Conservation (phyloP, 2,888 invertebrate genomes). For the Cistogaster globosa region DNA sequence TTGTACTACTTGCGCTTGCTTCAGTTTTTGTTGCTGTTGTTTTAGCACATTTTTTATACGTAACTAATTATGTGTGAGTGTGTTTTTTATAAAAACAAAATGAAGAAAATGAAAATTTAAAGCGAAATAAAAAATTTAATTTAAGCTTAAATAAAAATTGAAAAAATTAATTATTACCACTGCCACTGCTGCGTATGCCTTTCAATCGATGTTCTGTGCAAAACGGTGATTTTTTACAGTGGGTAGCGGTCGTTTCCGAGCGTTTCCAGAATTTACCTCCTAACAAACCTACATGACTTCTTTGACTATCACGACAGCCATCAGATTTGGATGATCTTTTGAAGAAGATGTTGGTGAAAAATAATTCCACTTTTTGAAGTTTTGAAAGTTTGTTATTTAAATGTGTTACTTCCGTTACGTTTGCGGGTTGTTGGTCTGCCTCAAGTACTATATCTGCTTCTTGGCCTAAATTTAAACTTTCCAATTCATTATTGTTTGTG, state of each 20-base stretch:
- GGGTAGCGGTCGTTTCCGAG: conserved; percentile 65
- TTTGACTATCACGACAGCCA: conserved; percentile 80
- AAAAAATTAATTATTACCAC: conserved; percentile 77
- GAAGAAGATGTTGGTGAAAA: conserved; percentile 78
- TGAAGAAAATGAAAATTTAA: conserved; percentile 56
- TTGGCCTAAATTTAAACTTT: not conserved
- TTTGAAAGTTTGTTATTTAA: conserved; percentile 53
- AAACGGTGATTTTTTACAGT: conserved; percentile 73
- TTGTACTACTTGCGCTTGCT: conserved; percentile 39
- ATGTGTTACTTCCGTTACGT: conserved; percentile 20
- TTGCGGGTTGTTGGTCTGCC: not conserved
- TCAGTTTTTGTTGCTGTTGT: conserved; percentile 63
- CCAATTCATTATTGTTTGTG: conserved; percentile 1
- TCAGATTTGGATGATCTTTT: conserved; percentile 73
- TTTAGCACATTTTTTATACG: conserved; percentile 88
- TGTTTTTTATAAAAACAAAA: conserved; percentile 13
- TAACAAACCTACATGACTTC: conserved; percentile 80
- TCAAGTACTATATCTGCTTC: not conserved
- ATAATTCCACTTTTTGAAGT: conserved; percentile 73
- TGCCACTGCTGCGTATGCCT: conserved; percentile 82
- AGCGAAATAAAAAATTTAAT: conserved; percentile 48
- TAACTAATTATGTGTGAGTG: conserved; percentile 85
- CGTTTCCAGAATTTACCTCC: conserved; percentile 78
- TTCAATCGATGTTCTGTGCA: conserved; percentile 80
- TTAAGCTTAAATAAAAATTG: conserved; percentile 59